Evolutionary conservation across 2,888 invertebrate species (phyloP).

Genomic region (Apodemia zela): DNA sequence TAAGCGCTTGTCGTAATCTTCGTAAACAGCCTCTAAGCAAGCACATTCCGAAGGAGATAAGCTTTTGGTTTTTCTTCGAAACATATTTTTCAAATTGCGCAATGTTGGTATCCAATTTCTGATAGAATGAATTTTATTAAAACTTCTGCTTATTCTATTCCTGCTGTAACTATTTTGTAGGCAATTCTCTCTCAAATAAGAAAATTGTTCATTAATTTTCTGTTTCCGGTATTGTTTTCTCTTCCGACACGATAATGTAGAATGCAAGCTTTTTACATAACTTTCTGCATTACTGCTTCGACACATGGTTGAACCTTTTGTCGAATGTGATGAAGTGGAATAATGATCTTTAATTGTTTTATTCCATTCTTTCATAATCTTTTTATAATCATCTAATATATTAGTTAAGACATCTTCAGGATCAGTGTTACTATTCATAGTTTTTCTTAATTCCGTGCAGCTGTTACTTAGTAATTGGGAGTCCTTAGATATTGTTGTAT

Average conservation of each 20-base stretch:
- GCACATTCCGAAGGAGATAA: conserved; percentile 56
- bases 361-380: conserved; percentile 75
- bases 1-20: conserved; percentile 67
- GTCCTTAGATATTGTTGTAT: conserved; percentile 54
- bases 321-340: conserved; percentile 51
- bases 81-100: conserved; percentile 57
- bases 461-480: conserved; percentile 65
- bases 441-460: conserved; percentile 64
- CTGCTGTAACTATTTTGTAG: conserved; percentile 40
- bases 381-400: conserved; percentile 68
- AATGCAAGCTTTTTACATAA: conserved; percentile 59
- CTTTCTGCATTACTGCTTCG: conserved; percentile 54
- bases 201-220: conserved; percentile 52
- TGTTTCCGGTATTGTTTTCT: conserved; percentile 46
- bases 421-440: conserved; percentile 51
- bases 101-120: conserved; percentile 56
- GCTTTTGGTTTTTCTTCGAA: conserved; percentile 53
- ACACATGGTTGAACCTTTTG: conserved; percentile 47
- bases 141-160: conserved; percentile 52
- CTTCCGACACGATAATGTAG: conserved; percentile 58
- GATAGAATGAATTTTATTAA: conserved; percentile 50
- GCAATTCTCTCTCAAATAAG: conserved; percentile 45
- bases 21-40: conserved; percentile 67
- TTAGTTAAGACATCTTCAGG: conserved; percentile 50
- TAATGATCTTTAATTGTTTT: conserved; percentile 63